phyloP scores from a whole-genome alignment of 2,888 invertebrate species.

The Melinaea marsaeus region DNA sequence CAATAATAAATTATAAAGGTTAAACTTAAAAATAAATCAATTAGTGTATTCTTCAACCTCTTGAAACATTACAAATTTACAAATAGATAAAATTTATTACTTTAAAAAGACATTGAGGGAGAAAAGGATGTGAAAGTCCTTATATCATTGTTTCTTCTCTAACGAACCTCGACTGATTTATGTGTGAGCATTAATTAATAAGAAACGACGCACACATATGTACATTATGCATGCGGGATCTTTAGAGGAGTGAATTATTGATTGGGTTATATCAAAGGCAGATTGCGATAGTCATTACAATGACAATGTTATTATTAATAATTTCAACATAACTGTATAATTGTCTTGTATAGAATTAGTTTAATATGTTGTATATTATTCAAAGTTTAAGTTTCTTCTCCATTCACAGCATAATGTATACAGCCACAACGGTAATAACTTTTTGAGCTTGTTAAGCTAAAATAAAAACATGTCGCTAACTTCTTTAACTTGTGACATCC shows the following conservation, averaged over 20 bases:
- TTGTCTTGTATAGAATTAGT: too few relatives aligned
- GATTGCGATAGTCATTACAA: constrained; percentile 14
- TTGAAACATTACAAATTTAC: constrained; percentile 43
- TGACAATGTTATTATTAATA: neutral
- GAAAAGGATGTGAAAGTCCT: constrained; percentile 56
- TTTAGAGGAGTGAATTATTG: constrained; percentile 37
- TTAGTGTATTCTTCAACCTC: neutral
- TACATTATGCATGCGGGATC: constrained; percentile 43
- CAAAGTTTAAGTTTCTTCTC: too few relatives aligned
- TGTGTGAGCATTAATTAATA: constrained; percentile 75
- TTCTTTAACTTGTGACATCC: constrained; percentile 42
- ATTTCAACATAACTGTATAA: too few relatives aligned
- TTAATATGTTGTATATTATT: neutral
- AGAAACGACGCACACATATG: constrained; percentile 59
- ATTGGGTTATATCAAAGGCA: constrained; percentile 34
- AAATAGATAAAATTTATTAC: constrained; percentile 66
- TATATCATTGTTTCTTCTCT: constrained; percentile 54
- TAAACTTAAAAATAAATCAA: neutral
- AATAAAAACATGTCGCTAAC: constrained; percentile 11
- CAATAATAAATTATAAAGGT: too few relatives aligned
- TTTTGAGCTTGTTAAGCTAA: neutral
- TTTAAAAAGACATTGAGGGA: constrained; percentile 38
- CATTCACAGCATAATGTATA: constrained; percentile 14
- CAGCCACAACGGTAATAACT: neutral
- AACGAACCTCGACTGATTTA: constrained; percentile 76